These are phyloP conservation scores for Lindbergichthys nudifrons DNA, from an alignment of 2,797 vertebrate genomes.

Conservation along the genomic window DNA sequence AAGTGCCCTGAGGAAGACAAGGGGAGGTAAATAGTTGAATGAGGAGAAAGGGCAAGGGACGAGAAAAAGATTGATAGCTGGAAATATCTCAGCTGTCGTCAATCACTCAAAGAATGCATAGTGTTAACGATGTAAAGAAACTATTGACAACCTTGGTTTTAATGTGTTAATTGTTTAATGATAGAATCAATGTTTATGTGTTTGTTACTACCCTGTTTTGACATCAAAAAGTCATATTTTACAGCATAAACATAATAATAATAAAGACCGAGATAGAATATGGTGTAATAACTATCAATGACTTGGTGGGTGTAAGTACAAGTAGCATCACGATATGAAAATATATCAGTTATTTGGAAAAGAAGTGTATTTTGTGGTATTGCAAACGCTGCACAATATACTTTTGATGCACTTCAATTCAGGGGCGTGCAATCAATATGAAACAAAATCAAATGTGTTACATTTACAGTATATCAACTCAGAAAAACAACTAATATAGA, in stretches of 20 bases:
- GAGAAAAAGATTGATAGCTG: neutral
- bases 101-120: neutral
- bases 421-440: too few species aligned
- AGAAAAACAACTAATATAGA: too few species aligned
- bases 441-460: too few species aligned
- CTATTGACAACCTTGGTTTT: conserved; percentile 5
- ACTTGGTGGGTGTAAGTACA: neutral
- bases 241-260: neutral
- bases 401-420: too few species aligned
- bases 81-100: conserved; percentile 4
- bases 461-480: too few species aligned
- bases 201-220: neutral
- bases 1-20: conserved; percentile 86
- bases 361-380: too few species aligned
- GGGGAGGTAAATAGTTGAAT: conserved; percentile 13
- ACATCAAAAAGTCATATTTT: conserved; percentile 12
- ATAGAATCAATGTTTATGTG: too few species aligned
- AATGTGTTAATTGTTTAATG: neutral
- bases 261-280: too few species aligned
- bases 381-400: too few species aligned
- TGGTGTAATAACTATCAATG: neutral
- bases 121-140: neutral
- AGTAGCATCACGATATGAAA: too few species aligned
- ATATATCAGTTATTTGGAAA: too few species aligned
- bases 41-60: neutral